Evolutionary conservation across 2,797 vertebrate species (phyloP).

Genomic region (Petrocephalus schoutedeni): DNA sequence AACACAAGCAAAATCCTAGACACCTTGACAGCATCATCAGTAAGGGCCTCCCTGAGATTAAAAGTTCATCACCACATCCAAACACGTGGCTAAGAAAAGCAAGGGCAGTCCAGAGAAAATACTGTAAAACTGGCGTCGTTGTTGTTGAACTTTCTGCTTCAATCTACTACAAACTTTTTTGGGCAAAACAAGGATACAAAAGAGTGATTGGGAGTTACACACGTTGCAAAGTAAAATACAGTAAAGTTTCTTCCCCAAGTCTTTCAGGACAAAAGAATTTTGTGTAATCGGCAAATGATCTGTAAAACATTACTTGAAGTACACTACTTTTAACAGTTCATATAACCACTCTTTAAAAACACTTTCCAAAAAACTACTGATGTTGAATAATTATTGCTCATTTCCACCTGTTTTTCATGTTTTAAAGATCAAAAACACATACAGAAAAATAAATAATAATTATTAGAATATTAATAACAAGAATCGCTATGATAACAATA

Average conservation of each 20-base stretch:
- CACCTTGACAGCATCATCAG: conserved; percentile 37
- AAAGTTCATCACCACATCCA: conserved; percentile 38
- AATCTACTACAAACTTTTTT: not conserved
- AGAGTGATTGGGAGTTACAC: not conserved
- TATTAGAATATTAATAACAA: not conserved
- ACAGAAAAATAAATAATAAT: not conserved
- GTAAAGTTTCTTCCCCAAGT: not conserved
- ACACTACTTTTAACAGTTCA: conserved; percentile 1
- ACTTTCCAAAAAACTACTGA: not conserved
- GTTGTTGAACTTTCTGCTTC: conserved; percentile 3
- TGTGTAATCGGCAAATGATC: not conserved
- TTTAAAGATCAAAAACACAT: not conserved
- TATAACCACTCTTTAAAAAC: not conserved
- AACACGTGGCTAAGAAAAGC: not conserved
- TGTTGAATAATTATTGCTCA: not conserved
- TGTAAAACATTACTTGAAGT: not conserved
- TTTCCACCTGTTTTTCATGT: not conserved
- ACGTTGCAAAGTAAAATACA: conserved; percentile 3
- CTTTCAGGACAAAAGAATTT: not conserved
- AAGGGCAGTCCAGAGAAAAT: not conserved
- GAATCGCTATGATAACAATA: not conserved
- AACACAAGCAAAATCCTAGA: conserved; percentile 33
- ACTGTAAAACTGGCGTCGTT: not conserved
- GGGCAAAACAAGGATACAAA: conserved; percentile 9
- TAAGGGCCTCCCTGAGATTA: conserved; percentile 59